phyloP scores from a whole-genome alignment of 2,888 invertebrate genomes.

The Polia nebulosa region DNA sequence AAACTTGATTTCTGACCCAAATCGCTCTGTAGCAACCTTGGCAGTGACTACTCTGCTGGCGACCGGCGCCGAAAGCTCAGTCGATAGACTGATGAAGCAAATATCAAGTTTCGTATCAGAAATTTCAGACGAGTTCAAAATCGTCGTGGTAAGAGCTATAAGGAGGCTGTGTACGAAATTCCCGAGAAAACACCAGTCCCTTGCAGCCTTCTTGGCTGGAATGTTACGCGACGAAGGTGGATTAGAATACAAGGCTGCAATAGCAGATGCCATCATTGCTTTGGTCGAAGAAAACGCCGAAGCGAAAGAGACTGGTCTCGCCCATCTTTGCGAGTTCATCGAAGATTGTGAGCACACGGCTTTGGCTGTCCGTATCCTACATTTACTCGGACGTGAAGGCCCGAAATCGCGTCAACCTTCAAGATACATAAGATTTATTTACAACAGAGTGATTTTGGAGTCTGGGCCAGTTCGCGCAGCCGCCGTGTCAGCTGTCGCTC shows the following conservation, averaged over 20 bases:
- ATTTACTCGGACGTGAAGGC: constrained; percentile 98
- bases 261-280: constrained; percentile 99
- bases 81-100: constrained; percentile 99
- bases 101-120: constrained; percentile 99
- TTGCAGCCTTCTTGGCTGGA: constrained; percentile 99
- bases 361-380: constrained; percentile 98
- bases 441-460: constrained; percentile 98
- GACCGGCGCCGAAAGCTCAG: constrained; percentile 99
- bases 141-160: constrained; percentile 98
- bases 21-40: constrained; percentile 99
- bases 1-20: constrained; percentile 99
- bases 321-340: constrained; percentile 99
- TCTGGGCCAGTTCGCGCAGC: constrained; percentile 98
- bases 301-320: constrained; percentile 98
- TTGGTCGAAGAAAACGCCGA: constrained; percentile 99
- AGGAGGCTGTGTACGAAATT: constrained; percentile 98
- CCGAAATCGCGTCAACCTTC: constrained; percentile 98
- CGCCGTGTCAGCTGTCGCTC: constrained; percentile 99
- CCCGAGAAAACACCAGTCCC: constrained; percentile 98
- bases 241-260: constrained; percentile 99
- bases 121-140: constrained; percentile 99
- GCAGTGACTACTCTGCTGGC: constrained; percentile 99
- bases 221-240: constrained; percentile 99
- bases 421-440: constrained; percentile 95
- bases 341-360: constrained; percentile 99